Evolutionary conservation across 2,888 invertebrate genomes (phyloP).

Genomic region (Morpho deidamia): DNA sequence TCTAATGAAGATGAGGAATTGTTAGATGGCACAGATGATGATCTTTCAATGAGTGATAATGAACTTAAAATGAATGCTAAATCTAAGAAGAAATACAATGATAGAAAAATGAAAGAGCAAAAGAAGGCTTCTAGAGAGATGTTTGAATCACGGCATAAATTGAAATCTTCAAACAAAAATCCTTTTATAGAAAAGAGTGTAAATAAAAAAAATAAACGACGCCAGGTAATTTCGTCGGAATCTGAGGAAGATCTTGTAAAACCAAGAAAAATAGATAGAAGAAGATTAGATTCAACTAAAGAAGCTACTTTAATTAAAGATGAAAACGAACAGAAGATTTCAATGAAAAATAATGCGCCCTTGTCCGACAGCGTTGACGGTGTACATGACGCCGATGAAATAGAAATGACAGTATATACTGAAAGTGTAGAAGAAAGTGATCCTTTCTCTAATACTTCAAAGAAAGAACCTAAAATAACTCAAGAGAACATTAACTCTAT

Average conservation of each 20-base stretch:
- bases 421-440: slow-evolving; percentile 37
- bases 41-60: slow-evolving; percentile 60
- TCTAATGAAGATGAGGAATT: slow-evolving; percentile 63
- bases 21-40: slow-evolving; percentile 64
- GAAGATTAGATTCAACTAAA: slow-evolving; percentile 51
- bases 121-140: slow-evolving; percentile 67
- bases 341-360: slow-evolving; percentile 35
- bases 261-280: slow-evolving; percentile 45
- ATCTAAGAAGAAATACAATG: slow-evolving; percentile 64
- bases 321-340: slow-evolving; percentile 5
- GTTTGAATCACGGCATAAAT: slow-evolving; percentile 59
- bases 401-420: slow-evolving; percentile 49
- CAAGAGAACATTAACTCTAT: slow-evolving; percentile 39
- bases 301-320: slow-evolving; percentile 12
- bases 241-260: slow-evolving; percentile 41
- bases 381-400: slow-evolving; percentile 43
- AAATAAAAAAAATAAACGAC: slow-evolving; percentile 36
- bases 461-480: slow-evolving; percentile 56
- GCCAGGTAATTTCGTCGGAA: slow-evolving; percentile 42
- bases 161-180: slow-evolving; percentile 36
- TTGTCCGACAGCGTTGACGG: slow-evolving; percentile 41
- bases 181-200: slow-evolving; percentile 24
- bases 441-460: slow-evolving; percentile 46
- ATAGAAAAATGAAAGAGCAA: slow-evolving; percentile 59
- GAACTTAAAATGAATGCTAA: slow-evolving; percentile 60